A percentile compares a stretch with the other conserved stretches of the same genome.
Evolutionary conservation across 2,797 vertebrate genomes (phyloP).

Genomic region (Notoglanidium macrostoma): DNA sequence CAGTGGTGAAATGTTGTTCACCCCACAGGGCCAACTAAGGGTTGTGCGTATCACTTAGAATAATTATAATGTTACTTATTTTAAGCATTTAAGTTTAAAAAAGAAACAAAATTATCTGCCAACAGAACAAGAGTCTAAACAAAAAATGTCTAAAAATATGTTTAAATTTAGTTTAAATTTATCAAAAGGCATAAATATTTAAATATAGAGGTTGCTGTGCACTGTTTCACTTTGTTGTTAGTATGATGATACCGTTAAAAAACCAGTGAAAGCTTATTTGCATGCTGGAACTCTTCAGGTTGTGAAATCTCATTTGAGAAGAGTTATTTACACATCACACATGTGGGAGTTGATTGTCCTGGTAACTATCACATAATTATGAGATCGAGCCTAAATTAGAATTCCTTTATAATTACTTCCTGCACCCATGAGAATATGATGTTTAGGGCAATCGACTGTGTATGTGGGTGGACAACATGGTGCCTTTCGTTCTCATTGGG

Average conservation of each 20-base stretch:
- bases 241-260: background rate
- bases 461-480: background rate
- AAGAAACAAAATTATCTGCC: too few relatives aligned
- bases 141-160: too few relatives aligned
- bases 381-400: background rate
- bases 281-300: background rate
- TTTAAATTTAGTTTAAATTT: background rate
- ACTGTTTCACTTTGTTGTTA: background rate
- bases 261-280: background rate
- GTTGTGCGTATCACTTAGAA: too few relatives aligned
- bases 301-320: background rate
- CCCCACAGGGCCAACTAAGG: too few relatives aligned
- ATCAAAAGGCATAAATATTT: background rate
- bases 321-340: background rate
- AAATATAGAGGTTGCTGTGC: background rate
- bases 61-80: too few relatives aligned
- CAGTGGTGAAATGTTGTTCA: too few relatives aligned
- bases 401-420: background rate
- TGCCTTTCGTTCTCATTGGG: background rate
- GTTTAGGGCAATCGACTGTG: background rate
- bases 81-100: too few relatives aligned
- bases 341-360: background rate
- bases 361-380: background rate
- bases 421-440: background rate
- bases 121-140: too few relatives aligned